phyloP scores from a whole-genome alignment of 1,140 invertebrate genomes.

The Hylyphantes graminicola region DNA sequence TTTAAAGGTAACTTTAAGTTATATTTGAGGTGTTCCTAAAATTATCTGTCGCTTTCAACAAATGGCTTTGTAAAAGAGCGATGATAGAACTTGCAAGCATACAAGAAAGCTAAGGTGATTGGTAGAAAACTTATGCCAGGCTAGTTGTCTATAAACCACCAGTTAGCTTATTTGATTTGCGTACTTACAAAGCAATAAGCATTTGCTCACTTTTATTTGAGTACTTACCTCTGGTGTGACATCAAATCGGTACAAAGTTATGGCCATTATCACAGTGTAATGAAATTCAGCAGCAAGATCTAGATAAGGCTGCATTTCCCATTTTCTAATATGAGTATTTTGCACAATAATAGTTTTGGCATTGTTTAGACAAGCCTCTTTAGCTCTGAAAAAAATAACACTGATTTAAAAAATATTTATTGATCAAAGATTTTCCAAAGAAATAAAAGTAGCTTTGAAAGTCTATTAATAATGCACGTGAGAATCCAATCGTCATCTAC shows the following conservation, averaged over 20 bases:
- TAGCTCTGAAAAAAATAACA: slow-evolving; percentile 19
- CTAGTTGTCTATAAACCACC: no score
- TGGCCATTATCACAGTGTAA: slow-evolving; percentile 52
- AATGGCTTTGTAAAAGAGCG: no score
- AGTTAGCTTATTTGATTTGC: no score
- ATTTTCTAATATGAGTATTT: slow-evolving; percentile 53
- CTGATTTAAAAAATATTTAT: neutral
- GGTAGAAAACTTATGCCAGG: no score
- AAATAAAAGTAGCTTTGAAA: neutral
- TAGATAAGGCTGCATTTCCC: slow-evolving; percentile 49
- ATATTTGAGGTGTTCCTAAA: no score
- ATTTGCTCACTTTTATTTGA: no score
- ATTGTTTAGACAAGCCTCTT: slow-evolving; percentile 14
- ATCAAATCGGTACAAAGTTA: slow-evolving; percentile 47
- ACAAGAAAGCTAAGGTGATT: no score
- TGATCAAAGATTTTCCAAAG: neutral
- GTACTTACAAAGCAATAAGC: no score
- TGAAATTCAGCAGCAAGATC: slow-evolving; percentile 25
- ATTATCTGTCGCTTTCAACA: no score
- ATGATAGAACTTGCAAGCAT: no score
- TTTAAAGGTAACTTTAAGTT: no score
- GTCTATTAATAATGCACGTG: neutral
- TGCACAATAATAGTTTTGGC: slow-evolving; percentile 25
- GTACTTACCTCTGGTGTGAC: slow-evolving; percentile 28
- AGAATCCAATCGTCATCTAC: neutral